These are phyloP conservation scores for Anableps anableps DNA, from an alignment of 2,797 vertebrate species.

Conservation along the genomic window DNA sequence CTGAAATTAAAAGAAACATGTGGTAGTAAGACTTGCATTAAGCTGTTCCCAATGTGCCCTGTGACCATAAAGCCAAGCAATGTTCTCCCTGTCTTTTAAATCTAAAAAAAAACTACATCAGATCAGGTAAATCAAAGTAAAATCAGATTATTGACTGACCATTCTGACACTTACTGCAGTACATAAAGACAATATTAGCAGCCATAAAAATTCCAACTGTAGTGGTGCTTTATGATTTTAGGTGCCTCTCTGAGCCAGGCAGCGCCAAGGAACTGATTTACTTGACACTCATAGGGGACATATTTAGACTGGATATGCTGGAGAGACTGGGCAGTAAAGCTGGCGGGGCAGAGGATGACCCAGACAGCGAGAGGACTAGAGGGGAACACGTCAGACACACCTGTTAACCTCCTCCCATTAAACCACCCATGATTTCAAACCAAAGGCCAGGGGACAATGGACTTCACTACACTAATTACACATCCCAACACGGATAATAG, in stretches of 20 bases:
- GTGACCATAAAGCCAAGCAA: slow-evolving; percentile 19
- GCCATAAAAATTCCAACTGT: slow-evolving; percentile 70
- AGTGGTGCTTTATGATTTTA: slow-evolving; percentile 68
- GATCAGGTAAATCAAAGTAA: slow-evolving; percentile 49
- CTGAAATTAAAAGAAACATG: not conserved
- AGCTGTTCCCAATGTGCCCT: slow-evolving; percentile 4
- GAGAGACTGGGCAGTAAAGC: slow-evolving; percentile 75
- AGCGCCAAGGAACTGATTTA: slow-evolving; percentile 83
- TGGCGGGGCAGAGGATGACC: slow-evolving; percentile 73
- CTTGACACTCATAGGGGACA: slow-evolving; percentile 71
- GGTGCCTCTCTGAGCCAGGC: slow-evolving; percentile 66
- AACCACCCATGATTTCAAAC: slow-evolving; percentile 80
- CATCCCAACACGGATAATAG: slow-evolving; percentile 62
- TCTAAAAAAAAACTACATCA: slow-evolving; percentile 33
- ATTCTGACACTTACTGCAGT: slow-evolving; percentile 67
- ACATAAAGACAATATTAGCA: slow-evolving; percentile 74
- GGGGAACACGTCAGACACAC: slow-evolving; percentile 70
- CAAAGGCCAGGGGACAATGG: slow-evolving; percentile 78
- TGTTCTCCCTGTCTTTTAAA: slow-evolving; percentile 37
- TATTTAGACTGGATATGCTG: slow-evolving; percentile 73
- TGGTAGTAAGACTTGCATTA: not conserved
- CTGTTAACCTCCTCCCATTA: slow-evolving; percentile 79
- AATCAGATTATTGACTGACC: slow-evolving; percentile 63
- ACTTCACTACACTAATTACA: slow-evolving; percentile 82
- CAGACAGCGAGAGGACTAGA: slow-evolving; percentile 69